Evolutionary conservation across 2,113 vertebrate species (phyloP).

Genomic region (Leiothrix lutea): DNA sequence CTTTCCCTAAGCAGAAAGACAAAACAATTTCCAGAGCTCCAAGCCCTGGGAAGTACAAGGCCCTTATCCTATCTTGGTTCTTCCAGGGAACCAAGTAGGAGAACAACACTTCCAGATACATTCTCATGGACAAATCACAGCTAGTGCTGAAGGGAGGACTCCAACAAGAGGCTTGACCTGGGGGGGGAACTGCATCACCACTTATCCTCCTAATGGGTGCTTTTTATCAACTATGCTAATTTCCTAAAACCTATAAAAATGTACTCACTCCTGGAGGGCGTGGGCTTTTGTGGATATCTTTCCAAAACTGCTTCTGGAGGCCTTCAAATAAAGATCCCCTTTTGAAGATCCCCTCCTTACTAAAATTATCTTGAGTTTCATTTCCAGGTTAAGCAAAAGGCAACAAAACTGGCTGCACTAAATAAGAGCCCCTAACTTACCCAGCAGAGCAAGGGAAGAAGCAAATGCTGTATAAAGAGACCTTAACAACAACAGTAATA

Average conservation of each 20-base stretch:
- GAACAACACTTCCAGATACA: not conserved
- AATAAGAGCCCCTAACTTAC: not conserved
- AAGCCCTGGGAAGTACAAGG: too few species aligned
- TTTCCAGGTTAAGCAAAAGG: not conserved
- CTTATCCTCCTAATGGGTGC: not conserved
- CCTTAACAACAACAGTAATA: not conserved
- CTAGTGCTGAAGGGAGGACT: not conserved
- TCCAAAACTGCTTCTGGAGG: not conserved
- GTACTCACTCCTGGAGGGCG: not conserved
- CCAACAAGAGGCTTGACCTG: not conserved
- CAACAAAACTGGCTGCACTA: not conserved
- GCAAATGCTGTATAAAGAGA: not conserved
- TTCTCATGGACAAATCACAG: not conserved
- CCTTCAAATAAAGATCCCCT: not conserved
- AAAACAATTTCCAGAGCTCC: not conserved
- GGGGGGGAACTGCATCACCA: too few species aligned
- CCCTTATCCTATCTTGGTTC: not conserved
- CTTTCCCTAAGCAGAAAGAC: not conserved
- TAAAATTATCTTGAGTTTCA: not conserved
- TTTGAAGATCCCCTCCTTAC: not conserved
- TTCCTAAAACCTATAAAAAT: not conserved
- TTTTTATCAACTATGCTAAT: not conserved
- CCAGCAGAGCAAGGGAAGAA: not conserved
- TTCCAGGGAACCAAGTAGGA: not conserved
- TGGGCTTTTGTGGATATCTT: not conserved